Evolutionary conservation across 2,113 vertebrate genomes (phyloP).

Genomic region (Cichladusa arquata): DNA sequence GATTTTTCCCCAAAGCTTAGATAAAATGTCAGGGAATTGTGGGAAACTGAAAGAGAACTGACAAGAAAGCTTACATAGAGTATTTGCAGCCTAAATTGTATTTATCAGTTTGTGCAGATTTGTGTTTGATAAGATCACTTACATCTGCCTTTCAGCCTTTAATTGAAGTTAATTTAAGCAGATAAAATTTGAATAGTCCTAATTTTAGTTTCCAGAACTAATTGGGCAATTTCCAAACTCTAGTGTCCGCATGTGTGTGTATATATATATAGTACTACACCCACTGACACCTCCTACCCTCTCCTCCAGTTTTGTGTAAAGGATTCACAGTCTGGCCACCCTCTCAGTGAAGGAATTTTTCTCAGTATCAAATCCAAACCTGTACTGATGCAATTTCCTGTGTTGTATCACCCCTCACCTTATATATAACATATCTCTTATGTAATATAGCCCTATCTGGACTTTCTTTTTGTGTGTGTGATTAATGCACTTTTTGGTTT

Average conservation of each 20-base stretch:
- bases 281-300: background rate
- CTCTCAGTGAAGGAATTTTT: background rate
- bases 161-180: background rate
- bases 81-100: background rate
- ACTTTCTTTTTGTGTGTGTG: background rate
- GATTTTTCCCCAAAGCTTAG: background rate
- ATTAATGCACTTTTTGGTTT: background rate
- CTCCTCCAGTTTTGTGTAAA: background rate
- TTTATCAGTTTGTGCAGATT: background rate
- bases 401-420: background rate
- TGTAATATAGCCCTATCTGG: background rate
- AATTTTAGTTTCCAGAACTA: background rate
- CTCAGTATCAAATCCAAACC: background rate
- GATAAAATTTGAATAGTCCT: background rate
- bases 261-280: background rate
- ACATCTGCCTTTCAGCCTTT: background rate
- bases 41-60: background rate
- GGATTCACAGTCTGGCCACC: background rate
- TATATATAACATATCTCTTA: background rate
- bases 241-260: background rate
- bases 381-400: background rate
- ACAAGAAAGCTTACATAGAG: background rate
- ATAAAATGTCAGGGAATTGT: background rate
- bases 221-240: background rate
- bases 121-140: background rate